These are phyloP conservation scores for Aptenodytes patagonicus DNA, from an alignment of 2,113 vertebrate genomes.

Conservation along the genomic window DNA sequence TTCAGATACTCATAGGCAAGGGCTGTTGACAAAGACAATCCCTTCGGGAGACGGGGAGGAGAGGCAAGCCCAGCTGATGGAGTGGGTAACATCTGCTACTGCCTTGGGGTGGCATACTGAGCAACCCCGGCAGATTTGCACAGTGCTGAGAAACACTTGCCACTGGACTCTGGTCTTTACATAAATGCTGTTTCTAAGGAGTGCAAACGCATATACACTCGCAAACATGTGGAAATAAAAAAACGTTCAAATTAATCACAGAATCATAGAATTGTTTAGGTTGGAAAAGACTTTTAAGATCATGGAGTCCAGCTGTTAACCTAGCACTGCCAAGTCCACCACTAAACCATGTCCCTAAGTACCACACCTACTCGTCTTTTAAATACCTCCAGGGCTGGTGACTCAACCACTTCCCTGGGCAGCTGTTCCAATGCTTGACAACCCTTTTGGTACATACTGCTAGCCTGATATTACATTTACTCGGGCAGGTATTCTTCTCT, in stretches of 20 bases:
- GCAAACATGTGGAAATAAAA: neutral
- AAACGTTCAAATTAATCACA: rapidly evolving
- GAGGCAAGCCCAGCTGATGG: neutral
- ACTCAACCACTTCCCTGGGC: no score
- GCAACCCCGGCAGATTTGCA: neutral
- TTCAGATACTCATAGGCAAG: neutral
- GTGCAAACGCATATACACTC: rapidly evolving
- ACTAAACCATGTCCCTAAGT: no score
- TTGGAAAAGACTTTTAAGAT: no score
- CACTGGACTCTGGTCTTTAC: rapidly evolving
- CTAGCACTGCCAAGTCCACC: no score
- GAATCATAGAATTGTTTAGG: no score
- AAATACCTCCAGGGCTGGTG: no score
- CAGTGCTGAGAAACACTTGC: neutral
- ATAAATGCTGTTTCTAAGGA: neutral
- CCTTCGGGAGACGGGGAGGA: rapidly evolving
- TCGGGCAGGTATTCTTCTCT: neutral
- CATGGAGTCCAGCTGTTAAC: no score
- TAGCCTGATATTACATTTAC: neutral
- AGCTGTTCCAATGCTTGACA: no score
- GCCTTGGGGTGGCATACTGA: neutral
- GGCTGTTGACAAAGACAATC: neutral
- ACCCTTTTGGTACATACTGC: neutral
- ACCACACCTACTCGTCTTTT: no score
- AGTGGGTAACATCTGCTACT: rapidly evolving